Conservation (phyloP, 2,888 invertebrate species). For the Latheticus oryzae region DNA sequence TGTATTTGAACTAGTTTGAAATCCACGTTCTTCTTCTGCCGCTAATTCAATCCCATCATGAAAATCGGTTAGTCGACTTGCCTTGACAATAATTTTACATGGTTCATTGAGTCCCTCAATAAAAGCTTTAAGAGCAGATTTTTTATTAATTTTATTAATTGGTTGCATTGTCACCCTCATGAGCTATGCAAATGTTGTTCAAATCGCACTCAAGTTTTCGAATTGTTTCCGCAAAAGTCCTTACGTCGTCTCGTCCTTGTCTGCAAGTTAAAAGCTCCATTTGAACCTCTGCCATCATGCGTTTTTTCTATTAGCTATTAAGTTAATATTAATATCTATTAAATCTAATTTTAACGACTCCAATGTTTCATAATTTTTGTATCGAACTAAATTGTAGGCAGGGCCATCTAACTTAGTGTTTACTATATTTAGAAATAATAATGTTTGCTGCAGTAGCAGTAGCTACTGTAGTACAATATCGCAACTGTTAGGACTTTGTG, state of each 20-base stretch:
- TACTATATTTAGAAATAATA: neutral
- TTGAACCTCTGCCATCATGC: neutral
- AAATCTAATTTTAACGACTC: neutral
- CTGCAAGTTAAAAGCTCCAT: neutral
- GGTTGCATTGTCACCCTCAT: conserved; percentile 1
- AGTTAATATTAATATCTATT: too few relatives aligned
- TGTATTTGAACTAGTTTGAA: too few relatives aligned
- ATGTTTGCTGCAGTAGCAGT: neutral
- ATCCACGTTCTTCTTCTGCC: conserved; percentile 13
- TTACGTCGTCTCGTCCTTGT: conserved; percentile 1
- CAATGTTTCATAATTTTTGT: neutral
- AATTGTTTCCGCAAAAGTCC: neutral
- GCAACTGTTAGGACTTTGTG: neutral
- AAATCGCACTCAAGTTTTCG: neutral
- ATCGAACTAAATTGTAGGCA: neutral
- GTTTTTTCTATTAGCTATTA: neutral
- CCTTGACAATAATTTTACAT: conserved; percentile 8
- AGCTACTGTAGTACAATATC: neutral
- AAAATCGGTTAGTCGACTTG: neutral
- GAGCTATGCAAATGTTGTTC: neutral
- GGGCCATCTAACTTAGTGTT: neutral
- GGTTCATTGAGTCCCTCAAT: conserved; percentile 6
- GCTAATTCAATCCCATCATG: conserved; percentile 6
- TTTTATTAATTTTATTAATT: neutral
- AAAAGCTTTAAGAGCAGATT: conserved; percentile 3